These are phyloP conservation scores for Mustelus asterias DNA, from an alignment of 2,113 vertebrate species.

Conservation along the genomic window DNA sequence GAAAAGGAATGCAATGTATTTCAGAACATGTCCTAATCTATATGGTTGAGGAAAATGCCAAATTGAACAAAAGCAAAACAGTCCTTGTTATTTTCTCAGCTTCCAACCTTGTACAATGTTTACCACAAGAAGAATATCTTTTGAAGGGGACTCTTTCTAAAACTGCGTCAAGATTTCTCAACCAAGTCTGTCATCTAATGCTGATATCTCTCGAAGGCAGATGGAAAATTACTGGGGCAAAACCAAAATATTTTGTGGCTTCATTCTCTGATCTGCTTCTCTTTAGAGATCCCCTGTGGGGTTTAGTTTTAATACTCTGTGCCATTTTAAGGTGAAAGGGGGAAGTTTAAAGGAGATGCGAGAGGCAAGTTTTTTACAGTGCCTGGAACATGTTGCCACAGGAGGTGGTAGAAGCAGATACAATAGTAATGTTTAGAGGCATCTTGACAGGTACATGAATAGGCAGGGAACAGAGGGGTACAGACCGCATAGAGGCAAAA, in stretches of 20 bases:
- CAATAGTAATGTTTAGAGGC: no score
- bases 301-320: constrained; percentile 22
- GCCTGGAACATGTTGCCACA: no score
- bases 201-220: constrained; percentile 47
- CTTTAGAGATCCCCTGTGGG: constrained; percentile 39
- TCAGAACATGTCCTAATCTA: not conserved
- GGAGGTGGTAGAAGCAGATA: no score
- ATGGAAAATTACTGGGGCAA: constrained; percentile 40
- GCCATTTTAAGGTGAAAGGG: not conserved
- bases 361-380: no score
- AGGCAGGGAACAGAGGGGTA: no score
- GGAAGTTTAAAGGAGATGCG: no score
- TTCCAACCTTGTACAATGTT: not conserved
- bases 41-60: not conserved
- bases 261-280: constrained; percentile 40
- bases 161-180: constrained; percentile 38
- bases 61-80: not conserved
- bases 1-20: not conserved
- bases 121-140: constrained; percentile 39
- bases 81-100: constrained; percentile 31
- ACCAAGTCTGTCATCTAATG: constrained; percentile 45
- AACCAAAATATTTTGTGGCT: constrained; percentile 40
- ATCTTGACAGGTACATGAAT: no score
- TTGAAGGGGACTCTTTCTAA: constrained; percentile 46
- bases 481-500: no score